These are phyloP conservation scores for Corythucha ciliata DNA, from an alignment of 2,888 invertebrate genomes.

Conservation along the genomic window DNA sequence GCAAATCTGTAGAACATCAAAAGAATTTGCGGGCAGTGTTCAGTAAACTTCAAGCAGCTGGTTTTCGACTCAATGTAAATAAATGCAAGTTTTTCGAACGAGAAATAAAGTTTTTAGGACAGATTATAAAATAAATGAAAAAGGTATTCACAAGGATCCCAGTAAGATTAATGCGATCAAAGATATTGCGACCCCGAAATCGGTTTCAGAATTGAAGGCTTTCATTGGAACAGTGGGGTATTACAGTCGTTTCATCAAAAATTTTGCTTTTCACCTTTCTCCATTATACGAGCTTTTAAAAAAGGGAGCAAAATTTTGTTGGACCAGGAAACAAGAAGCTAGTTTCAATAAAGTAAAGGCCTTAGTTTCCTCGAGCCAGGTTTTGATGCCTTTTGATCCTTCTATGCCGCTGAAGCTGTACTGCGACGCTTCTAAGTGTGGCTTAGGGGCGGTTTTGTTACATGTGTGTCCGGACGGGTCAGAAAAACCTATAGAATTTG, in stretches of 20 bases:
- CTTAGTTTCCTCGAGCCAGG: background rate
- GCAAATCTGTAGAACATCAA: too few species aligned
- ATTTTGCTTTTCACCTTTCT: background rate
- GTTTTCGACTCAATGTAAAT: too few species aligned
- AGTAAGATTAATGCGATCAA: slow-evolving; percentile 2
- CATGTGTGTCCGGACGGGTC: slow-evolving; percentile 35
- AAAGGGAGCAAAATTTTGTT: background rate
- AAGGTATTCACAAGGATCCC: background rate
- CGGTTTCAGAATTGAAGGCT: background rate
- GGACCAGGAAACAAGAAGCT: background rate
- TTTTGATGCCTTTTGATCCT: slow-evolving; percentile 8
- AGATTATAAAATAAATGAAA: slow-evolving; percentile 9
- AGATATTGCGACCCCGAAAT: background rate
- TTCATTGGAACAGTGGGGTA: slow-evolving; percentile 8
- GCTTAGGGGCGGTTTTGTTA: slow-evolving; percentile 35
- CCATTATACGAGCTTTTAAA: slow-evolving; percentile 18
- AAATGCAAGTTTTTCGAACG: too few species aligned
- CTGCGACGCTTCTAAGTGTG: slow-evolving; percentile 23
- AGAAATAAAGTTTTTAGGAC: slow-evolving; percentile 5
- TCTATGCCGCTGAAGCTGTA: too few species aligned
- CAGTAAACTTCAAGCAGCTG: too few species aligned
- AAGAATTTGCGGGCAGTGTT: too few species aligned
- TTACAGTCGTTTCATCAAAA: slow-evolving; percentile 1
- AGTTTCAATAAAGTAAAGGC: background rate
- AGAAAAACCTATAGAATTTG: slow-evolving; percentile 37